These are phyloP conservation scores for Aulostomus chinensis DNA, from an alignment of 2,797 vertebrate genomes.

Conservation along the genomic window DNA sequence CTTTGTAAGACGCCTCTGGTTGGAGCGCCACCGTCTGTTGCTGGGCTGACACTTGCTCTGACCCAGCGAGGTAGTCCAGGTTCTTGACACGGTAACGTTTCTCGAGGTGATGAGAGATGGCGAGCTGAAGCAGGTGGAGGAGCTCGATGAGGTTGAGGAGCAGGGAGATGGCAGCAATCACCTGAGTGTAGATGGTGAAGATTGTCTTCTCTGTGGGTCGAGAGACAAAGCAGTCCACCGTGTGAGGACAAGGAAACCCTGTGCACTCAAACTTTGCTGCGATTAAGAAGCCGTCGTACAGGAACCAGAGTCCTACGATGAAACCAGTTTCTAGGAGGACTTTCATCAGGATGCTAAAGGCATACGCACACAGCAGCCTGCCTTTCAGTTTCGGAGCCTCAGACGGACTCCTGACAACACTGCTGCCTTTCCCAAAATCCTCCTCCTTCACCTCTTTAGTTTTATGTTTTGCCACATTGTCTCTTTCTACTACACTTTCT, in stretches of 20 bases:
- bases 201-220: constrained; percentile 86
- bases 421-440: constrained; percentile 24
- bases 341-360: constrained; percentile 78
- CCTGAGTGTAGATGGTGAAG: constrained; percentile 84
- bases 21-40: not conserved
- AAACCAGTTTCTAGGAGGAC: constrained; percentile 79
- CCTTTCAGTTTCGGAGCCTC: constrained; percentile 75
- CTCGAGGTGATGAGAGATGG: constrained; percentile 62
- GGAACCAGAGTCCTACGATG: constrained; percentile 80
- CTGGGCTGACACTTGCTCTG: not conserved
- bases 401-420: not conserved
- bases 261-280: constrained; percentile 73
- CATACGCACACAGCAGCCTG: constrained; percentile 75
- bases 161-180: constrained; percentile 75
- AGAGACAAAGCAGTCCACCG: constrained; percentile 85
- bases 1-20: constrained; percentile 11
- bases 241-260: constrained; percentile 78
- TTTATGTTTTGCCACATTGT: constrained; percentile 12
- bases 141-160: constrained; percentile 83
- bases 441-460: constrained; percentile 51
- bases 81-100: constrained; percentile 36
- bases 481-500: not conserved
- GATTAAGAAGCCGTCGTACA: constrained; percentile 82
- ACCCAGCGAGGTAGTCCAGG: constrained; percentile 6
- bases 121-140: constrained; percentile 73